phyloP scores from a whole-genome alignment of 2,797 vertebrate genomes.

The Lithobates pipiens region DNA sequence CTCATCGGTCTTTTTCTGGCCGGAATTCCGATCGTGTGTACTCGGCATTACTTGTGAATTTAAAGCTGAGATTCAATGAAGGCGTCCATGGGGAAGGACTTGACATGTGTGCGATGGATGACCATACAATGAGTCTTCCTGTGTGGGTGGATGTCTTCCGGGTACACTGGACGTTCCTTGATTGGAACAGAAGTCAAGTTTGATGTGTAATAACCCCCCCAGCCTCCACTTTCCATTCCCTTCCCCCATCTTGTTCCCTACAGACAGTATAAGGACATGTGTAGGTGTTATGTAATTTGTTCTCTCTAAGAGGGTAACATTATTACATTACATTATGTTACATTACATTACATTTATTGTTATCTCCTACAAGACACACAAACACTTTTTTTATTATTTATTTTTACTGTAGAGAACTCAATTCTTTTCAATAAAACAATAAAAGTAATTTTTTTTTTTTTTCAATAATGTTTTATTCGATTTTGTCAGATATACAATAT shows the following conservation, averaged over 20 bases:
- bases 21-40: too few relatives aligned
- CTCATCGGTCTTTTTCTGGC: too few relatives aligned
- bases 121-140: slow-evolving; percentile 5
- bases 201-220: background rate
- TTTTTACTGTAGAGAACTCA: too few relatives aligned
- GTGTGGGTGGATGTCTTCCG: slow-evolving; percentile 14
- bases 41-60: too few relatives aligned
- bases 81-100: background rate
- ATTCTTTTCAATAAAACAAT: too few relatives aligned
- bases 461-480: too few relatives aligned
- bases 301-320: background rate
- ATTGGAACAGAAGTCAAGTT: background rate
- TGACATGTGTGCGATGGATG: slow-evolving; percentile 1
- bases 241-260: background rate
- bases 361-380: background rate
- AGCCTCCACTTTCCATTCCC: background rate
- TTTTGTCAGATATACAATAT: too few relatives aligned
- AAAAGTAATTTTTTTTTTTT: too few relatives aligned
- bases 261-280: background rate
- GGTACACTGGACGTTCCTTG: background rate
- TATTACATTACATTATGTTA: background rate
- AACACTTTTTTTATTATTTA: background rate
- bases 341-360: too few relatives aligned
- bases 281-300: background rate
- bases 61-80: slow-evolving; percentile 15